A percentile compares a stretch with the other conserved stretches of the same genome.
Conservation (phyloP, 2,797 vertebrate genomes). For the Hozukius guyotensis region DNA sequence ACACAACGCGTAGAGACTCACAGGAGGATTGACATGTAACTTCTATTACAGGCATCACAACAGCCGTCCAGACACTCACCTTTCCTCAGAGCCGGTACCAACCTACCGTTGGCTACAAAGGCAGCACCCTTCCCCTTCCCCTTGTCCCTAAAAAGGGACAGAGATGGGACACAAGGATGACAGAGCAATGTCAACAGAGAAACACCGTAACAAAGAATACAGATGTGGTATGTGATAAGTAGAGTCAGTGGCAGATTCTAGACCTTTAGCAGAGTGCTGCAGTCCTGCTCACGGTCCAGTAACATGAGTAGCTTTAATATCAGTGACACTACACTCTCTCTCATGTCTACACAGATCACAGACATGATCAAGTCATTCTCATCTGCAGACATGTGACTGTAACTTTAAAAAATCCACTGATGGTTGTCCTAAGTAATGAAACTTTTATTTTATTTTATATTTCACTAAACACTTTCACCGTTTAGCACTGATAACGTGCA, state of each 20-base stretch:
- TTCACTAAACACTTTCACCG: neutral
- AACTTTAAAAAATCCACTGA: neutral
- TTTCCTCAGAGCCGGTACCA: slow-evolving; percentile 51
- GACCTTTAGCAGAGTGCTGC: too few species aligned
- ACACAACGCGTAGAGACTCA: neutral
- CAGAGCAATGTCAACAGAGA: neutral
- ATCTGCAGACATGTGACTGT: neutral
- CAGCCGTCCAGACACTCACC: slow-evolving; percentile 47
- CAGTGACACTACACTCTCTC: neutral
- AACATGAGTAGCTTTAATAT: neutral
- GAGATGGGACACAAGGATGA: neutral
- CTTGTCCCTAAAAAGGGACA: slow-evolving; percentile 55
- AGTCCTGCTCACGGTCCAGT: neutral
- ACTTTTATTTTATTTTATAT: neutral
- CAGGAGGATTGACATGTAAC: neutral
- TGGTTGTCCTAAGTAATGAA: too few species aligned
- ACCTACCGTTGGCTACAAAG: slow-evolving; percentile 61
- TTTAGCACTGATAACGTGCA: too few species aligned
- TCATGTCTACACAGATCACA: neutral
- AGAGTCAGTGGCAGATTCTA: neutral
- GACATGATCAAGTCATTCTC: neutral
- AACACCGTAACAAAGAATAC: neutral
- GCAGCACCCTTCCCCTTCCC: slow-evolving; percentile 46
- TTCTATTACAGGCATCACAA: neutral
- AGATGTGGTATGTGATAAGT: neutral